Conservation (phyloP, 2,888 invertebrate species). For the Pristionchus fissidentatus region DNA sequence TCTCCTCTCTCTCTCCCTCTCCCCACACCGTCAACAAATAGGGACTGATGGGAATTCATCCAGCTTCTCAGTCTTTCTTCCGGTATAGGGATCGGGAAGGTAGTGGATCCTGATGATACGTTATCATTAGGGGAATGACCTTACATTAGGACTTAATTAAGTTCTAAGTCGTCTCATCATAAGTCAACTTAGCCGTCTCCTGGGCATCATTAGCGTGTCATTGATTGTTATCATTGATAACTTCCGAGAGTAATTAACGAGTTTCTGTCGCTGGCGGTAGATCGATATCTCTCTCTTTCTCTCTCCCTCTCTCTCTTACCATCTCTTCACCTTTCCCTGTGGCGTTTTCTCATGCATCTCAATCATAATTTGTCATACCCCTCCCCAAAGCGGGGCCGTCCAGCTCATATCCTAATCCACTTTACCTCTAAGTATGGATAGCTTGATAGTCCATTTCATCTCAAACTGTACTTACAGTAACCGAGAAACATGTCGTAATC, state of each 20-base stretch:
- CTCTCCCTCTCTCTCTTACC: not conserved
- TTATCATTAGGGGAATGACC: too few species aligned
- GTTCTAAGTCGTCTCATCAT: too few species aligned
- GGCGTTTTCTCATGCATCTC: not conserved
- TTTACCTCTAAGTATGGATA: too few species aligned
- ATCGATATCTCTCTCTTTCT: not conserved
- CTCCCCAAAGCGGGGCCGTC: not conserved
- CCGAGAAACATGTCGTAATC: not conserved
- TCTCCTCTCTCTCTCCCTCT: slow-evolving; percentile 12
- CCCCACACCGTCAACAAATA: not conserved
- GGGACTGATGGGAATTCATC: not conserved
- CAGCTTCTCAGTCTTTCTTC: not conserved
- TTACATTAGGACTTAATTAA: too few species aligned
- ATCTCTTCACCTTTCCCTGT: not conserved
- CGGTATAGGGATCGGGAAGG: too few species aligned
- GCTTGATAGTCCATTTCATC: too few species aligned
- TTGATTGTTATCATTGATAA: slow-evolving; percentile 11
- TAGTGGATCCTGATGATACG: too few species aligned
- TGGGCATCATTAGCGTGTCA: not conserved
- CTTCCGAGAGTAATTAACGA: not conserved
- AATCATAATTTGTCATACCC: slow-evolving; percentile 6
- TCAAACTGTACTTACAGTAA: not conserved
- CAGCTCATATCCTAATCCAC: too few species aligned
- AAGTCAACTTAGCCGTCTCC: too few species aligned
- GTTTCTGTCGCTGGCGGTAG: not conserved